These are phyloP conservation scores for Melanchra persicariae DNA, from an alignment of 2,888 invertebrate species.

Conservation along the genomic window DNA sequence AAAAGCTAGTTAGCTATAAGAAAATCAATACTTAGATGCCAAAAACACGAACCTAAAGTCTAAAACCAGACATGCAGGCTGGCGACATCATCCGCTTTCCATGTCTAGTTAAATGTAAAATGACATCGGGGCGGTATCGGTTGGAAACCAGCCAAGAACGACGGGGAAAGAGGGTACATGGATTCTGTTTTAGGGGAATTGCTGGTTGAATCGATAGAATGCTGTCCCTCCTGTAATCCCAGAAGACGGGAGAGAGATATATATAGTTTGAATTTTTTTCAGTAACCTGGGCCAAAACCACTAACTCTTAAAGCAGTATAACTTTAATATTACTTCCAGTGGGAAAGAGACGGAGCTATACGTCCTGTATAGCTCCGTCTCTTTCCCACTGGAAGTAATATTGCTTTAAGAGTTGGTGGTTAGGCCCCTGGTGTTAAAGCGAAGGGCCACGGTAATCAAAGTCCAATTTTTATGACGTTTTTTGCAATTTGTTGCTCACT, in stretches of 20 bases:
- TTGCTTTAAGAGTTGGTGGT: too few relatives aligned
- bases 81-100: constrained; percentile 28
- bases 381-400: too few relatives aligned
- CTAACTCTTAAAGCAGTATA: too few relatives aligned
- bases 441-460: neutral
- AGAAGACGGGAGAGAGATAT: neutral
- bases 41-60: neutral
- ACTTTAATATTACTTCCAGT: too few relatives aligned
- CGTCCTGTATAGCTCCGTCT: too few relatives aligned
- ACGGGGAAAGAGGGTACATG: constrained; percentile 25
- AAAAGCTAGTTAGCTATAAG: too few relatives aligned
- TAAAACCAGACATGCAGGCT: constrained; percentile 28
- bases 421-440: neutral
- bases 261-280: neutral
- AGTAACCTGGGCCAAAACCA: too few relatives aligned
- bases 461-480: neutral
- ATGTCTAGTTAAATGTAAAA: constrained; percentile 38
- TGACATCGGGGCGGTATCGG: constrained; percentile 26
- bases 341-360: too few relatives aligned
- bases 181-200: constrained; percentile 20
- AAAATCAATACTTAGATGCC: constrained; percentile 31
- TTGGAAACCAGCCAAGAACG: constrained; percentile 57
- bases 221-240: neutral
- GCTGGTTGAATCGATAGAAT: constrained; percentile 17
- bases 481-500: neutral